A percentile compares a stretch with the other conserved stretches of the same genome.
Evolutionary conservation across 2,113 vertebrate genomes (phyloP).

Genomic region (Calyptomena viridis): DNA sequence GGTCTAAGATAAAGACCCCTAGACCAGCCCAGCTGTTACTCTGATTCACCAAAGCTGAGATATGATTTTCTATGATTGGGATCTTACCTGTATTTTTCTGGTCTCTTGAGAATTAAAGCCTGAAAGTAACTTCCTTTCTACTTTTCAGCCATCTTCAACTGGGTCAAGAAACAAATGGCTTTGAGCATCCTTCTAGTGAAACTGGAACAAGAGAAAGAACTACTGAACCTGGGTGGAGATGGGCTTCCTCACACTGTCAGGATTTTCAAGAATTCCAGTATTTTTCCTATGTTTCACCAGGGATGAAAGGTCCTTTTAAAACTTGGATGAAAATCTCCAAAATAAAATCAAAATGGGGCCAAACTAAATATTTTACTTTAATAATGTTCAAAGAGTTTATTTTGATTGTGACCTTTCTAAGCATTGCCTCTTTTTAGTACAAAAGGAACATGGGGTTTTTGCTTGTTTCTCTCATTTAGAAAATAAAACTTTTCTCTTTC

Average conservation of each 20-base stretch:
- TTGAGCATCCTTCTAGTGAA: background rate
- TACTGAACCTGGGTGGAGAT: background rate
- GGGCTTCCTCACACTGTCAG: background rate
- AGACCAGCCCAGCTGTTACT: background rate
- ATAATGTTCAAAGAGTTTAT: slow-evolving; percentile 53
- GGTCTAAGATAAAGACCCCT: background rate
- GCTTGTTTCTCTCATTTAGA: slow-evolving; percentile 48
- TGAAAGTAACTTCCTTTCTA: background rate
- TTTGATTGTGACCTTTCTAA: slow-evolving; percentile 27
- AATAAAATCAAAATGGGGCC: slow-evolving; percentile 30
- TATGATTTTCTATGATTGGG: background rate
- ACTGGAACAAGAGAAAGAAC: background rate
- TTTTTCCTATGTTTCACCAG: slow-evolving; percentile 14
- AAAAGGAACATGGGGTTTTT: background rate
- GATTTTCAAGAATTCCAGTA: background rate
- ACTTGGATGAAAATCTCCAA: slow-evolving; percentile 34
- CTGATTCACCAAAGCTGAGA: background rate
- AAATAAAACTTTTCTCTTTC: slow-evolving; percentile 37
- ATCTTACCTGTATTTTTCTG: background rate
- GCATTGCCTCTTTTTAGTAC: slow-evolving; percentile 16
- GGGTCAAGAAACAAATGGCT: background rate
- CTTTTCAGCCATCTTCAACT: background rate
- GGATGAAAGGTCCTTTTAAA: slow-evolving; percentile 18
- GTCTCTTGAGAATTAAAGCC: background rate
- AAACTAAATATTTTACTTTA: slow-evolving; percentile 66